Conservation (phyloP, 1,140 invertebrate species). For the Atta cephalotes region DNA sequence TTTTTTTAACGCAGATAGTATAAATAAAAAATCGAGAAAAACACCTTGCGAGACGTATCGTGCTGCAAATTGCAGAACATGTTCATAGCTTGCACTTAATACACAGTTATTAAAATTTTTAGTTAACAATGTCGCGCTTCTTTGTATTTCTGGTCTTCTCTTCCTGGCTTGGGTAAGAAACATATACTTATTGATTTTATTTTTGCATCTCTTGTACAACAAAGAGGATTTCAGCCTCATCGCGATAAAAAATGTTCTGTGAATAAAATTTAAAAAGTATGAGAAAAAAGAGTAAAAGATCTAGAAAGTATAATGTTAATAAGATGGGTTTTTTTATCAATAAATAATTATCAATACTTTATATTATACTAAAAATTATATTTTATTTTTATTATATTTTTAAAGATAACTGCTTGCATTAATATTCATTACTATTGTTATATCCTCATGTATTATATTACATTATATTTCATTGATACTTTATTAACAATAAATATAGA, state of each 20-base stretch:
- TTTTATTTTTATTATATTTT: no score
- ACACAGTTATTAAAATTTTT: neutral
- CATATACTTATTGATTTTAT: neutral
- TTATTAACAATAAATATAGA: neutral
- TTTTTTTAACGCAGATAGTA: no score
- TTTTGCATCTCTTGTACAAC: neutral
- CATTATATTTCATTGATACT: neutral
- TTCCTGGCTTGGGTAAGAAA: constrained; percentile 11
- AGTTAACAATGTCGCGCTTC: constrained; percentile 14
- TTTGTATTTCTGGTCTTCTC: neutral
- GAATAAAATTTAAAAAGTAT: neutral
- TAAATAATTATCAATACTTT: no score
- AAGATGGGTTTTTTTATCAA: no score
- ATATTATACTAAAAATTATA: no score
- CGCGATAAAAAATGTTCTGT: neutral
- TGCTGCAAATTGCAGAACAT: neutral
- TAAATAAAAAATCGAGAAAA: no score
- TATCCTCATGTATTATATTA: neutral
- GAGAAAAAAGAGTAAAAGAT: no score
- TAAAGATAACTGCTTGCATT: no score
- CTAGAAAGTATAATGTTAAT: no score
- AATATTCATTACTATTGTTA: no score
- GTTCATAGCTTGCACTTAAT: neutral
- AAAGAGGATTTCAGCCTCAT: neutral
- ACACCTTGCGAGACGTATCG: no score